phyloP scores from a whole-genome alignment of 2,113 vertebrate species.

The Chaenocephalus aceratus region DNA sequence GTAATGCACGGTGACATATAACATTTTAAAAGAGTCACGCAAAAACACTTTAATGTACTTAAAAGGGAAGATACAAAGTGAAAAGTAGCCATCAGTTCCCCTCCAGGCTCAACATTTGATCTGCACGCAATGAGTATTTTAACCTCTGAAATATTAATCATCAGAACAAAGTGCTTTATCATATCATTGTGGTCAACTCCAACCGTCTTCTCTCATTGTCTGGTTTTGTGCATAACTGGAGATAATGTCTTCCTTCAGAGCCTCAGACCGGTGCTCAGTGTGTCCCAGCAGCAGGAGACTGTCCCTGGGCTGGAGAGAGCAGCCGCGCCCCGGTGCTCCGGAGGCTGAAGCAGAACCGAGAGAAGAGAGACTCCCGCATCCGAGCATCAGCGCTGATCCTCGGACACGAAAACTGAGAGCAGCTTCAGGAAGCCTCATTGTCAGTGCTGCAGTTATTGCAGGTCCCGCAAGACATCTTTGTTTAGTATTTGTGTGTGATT shows the following conservation, averaged over 20 bases:
- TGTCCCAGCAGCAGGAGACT: constrained; percentile 35
- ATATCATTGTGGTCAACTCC: not conserved
- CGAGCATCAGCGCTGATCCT: constrained; percentile 71
- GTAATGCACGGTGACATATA: not conserved
- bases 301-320: constrained; percentile 63
- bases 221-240: constrained; percentile 9
- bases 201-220: constrained; percentile 1
- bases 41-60: not conserved
- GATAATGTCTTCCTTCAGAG: constrained; percentile 45
- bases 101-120: not conserved
- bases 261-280: constrained; percentile 10
- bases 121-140: not conserved
- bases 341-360: constrained; percentile 81
- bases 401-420: constrained; percentile 58
- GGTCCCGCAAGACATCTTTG: not conserved
- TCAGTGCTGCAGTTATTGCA: not conserved
- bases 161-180: not conserved
- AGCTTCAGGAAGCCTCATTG: not conserved
- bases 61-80: not conserved
- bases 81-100: not conserved
- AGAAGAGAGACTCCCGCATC: constrained; percentile 81
- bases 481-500: not conserved
- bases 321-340: constrained; percentile 75
- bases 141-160: not conserved
- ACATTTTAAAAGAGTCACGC: not conserved